Evolutionary conservation across 2,888 invertebrate species (phyloP).

Genomic region (Sphaeridia pumilis): DNA sequence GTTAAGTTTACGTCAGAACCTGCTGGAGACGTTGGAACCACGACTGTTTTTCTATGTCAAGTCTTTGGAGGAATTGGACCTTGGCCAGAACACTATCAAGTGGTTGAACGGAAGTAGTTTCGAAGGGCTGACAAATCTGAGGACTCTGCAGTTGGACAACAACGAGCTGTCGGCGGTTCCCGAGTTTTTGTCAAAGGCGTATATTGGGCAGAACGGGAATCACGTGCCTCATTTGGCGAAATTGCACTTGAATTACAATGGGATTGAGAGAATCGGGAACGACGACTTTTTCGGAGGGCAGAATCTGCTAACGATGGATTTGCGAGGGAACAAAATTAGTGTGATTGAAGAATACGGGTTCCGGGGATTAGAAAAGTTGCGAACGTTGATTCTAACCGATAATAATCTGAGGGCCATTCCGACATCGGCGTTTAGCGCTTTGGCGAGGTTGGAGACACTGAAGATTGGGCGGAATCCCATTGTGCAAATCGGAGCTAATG

Average conservation of each 20-base stretch:
- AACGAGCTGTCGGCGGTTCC: constrained; percentile 68
- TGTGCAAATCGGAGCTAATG: constrained; percentile 53
- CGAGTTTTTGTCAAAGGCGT: constrained; percentile 24
- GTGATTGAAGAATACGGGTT: constrained; percentile 67
- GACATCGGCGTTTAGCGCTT: constrained; percentile 50
- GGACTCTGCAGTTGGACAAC: constrained; percentile 71
- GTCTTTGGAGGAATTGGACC: constrained; percentile 69
- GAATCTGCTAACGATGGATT: constrained; percentile 60
- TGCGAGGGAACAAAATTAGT: constrained; percentile 66
- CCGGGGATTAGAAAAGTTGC: constrained; percentile 49
- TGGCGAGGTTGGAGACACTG: constrained; percentile 65
- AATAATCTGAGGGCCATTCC: constrained; percentile 64
- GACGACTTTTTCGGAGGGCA: constrained; percentile 67
- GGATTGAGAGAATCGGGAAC: constrained; percentile 60
- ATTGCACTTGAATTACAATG: constrained; percentile 70
- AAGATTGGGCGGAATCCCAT: constrained; percentile 75
- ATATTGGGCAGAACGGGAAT: background rate
- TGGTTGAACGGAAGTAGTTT: constrained; percentile 66
- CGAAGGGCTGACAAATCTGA: constrained; percentile 59
- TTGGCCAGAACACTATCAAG: constrained; percentile 69
- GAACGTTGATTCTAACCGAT: constrained; percentile 65
- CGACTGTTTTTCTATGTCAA: constrained; percentile 61
- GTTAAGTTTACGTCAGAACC: constrained; percentile 67
- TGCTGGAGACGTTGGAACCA: constrained; percentile 62
- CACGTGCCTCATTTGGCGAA: constrained; percentile 63